Base-by-base conservation (phyloP, 2,113 vertebrate species). In the Pseudopipra pipra region DNA sequence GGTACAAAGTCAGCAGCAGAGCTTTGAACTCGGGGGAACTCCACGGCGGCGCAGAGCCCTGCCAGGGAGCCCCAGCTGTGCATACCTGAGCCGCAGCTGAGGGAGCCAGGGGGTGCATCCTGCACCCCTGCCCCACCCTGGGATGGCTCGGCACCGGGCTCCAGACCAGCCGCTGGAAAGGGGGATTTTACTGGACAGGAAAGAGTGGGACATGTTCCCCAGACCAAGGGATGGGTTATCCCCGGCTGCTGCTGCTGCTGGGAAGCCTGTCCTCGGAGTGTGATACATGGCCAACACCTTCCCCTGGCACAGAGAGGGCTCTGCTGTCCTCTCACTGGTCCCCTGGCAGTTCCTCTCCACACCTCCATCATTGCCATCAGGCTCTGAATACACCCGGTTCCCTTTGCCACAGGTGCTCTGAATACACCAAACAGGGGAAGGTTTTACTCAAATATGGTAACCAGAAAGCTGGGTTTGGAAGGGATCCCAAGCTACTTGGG, bases 11-110 rank as follows among this genome's bases (percentile, higher is more conserved):
- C 88, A 97, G 85, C 87, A 93, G 93, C 59, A 35, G 85, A 39
- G 92, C 96, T 97, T 97, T 96, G 96, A 97, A 96, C 96, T 93
- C 2, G 6, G 96, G 96, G 96, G 76, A 97, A 96, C 82, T 96
- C 95, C 95, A 23, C n/a, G 0, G 63, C 59, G 7, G 72, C 0
- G 15, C 71, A 51, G 75, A 85, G 72, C 75, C 71, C 87, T 92
- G 95, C 96, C 95, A 93, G 94, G 15, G 37, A 91, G 88, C 85
- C 93, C 95, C 96, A 96, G 95, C 95, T 95, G 95, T 90, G 95
- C 95, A 96, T 89, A 90, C 85, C 96, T 93, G 51, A 74, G 75
- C 87, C 25, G 52, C 96, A 96, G 96, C 95, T 95, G 96, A 43
- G 86, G 81, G 75, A n/a, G 14, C 44, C 35, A 25, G 43, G 77